Percentiles rank a stretch among this genome's conserved stretches.
phyloP scores from a whole-genome alignment of 2,113 vertebrate genomes.

The Oreochromis niloticus region DNA sequence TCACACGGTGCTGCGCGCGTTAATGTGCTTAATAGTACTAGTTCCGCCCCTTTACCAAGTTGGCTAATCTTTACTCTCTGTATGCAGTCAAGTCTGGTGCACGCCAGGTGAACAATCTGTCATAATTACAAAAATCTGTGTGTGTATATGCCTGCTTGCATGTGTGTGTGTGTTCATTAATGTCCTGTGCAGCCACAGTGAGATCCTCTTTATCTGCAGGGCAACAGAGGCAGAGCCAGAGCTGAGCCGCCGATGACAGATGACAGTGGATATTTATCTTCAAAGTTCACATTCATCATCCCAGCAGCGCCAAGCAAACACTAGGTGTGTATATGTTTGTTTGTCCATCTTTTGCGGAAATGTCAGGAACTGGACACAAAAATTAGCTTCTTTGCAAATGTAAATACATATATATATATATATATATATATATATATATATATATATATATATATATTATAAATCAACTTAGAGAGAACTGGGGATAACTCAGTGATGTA shows the following conservation, averaged over 20 bases:
- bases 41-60: constrained; percentile 48
- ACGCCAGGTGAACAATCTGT: constrained; percentile 36
- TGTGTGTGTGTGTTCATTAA: background rate
- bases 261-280: constrained; percentile 55
- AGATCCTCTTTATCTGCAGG: constrained; percentile 42
- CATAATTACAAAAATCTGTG: constrained; percentile 35
- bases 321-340: background rate
- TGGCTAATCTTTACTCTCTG: constrained; percentile 41
- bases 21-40: constrained; percentile 71
- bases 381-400: background rate
- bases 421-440: no score
- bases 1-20: constrained; percentile 68
- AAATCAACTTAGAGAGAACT: background rate
- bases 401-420: background rate
- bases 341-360: background rate
- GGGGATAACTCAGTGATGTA: constrained; percentile 14
- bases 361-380: background rate
- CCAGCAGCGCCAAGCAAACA: background rate
- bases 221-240: constrained; percentile 24
- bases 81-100: constrained; percentile 13
- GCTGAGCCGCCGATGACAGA: constrained; percentile 35
- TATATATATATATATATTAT: no score
- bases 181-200: constrained; percentile 4
- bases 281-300: constrained; percentile 56
- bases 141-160: background rate